Percentiles rank a stretch among this genome's conserved stretches.
Conservation (phyloP, 2,888 invertebrate species). For the Hofmannophila pseudospretella region DNA sequence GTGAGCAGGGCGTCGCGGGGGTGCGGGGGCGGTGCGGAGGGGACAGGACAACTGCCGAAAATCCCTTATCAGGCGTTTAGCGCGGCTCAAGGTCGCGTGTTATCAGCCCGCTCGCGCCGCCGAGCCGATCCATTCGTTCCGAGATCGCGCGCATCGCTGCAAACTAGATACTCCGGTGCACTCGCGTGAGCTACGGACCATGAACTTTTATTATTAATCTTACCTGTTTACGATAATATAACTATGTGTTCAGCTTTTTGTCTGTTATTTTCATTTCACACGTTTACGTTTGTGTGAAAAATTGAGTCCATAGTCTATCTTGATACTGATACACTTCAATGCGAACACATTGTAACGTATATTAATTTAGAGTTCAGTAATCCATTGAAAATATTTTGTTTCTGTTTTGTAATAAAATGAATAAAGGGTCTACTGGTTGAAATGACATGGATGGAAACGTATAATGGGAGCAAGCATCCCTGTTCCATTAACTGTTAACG, state of each 20-base stretch:
- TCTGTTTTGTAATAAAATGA: no score
- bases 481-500: no score
- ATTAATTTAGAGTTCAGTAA: no score
- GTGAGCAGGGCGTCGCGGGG: constrained; percentile 31
- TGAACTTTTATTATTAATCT: constrained; percentile 11
- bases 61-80: constrained; percentile 67
- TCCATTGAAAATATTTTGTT: no score
- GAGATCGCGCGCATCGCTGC: constrained; percentile 59
- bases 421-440: no score
- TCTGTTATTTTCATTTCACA: background rate
- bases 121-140: constrained; percentile 50
- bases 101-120: constrained; percentile 49
- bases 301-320: no score
- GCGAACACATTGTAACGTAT: no score
- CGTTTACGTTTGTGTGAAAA: background rate
- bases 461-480: no score
- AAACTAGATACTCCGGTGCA: constrained; percentile 26
- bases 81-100: constrained; percentile 62
- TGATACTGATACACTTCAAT: no score
- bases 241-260: constrained; percentile 14
- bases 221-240: constrained; percentile 4
- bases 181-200: constrained; percentile 8
- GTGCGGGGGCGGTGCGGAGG: constrained; percentile 15
- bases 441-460: no score
- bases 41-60: constrained; percentile 49